These are phyloP conservation scores for Patella pellucida DNA, from an alignment of 2,888 invertebrate genomes.

Conservation along the genomic window DNA sequence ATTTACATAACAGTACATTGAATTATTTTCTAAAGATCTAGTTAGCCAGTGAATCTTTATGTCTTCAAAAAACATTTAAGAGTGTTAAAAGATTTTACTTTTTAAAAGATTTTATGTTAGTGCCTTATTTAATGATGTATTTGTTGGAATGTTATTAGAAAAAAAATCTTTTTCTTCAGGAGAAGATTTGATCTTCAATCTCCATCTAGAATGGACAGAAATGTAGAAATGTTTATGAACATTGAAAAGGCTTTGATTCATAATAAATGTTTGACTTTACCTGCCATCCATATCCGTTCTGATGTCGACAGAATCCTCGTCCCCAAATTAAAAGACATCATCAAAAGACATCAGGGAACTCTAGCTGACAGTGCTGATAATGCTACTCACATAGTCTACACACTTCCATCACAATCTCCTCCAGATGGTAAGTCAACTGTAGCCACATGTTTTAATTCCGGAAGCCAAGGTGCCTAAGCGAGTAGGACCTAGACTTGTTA, in stretches of 20 bases:
- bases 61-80: too few relatives aligned
- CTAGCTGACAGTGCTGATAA: constrained; percentile 86
- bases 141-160: background rate
- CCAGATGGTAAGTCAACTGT: constrained; percentile 46
- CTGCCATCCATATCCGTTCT: constrained; percentile 80
- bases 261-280: constrained; percentile 84
- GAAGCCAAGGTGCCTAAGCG: too few relatives aligned
- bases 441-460: too few relatives aligned
- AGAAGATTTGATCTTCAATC: constrained; percentile 87
- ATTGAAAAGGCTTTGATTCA: constrained; percentile 81
- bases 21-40: too few relatives aligned
- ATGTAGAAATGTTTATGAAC: constrained; percentile 87
- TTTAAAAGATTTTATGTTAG: too few relatives aligned
- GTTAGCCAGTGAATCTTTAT: too few relatives aligned
- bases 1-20: too few relatives aligned
- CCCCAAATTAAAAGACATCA: constrained; percentile 87
- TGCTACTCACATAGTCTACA: constrained; percentile 92
- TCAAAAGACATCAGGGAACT: constrained; percentile 88
- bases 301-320: constrained; percentile 84
- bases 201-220: constrained; percentile 89
- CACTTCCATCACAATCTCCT: constrained; percentile 72
- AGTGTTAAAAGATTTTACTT: too few relatives aligned
- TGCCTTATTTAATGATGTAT: too few relatives aligned
- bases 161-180: constrained; percentile 51
- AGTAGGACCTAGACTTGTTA: too few relatives aligned